phyloP scores from a whole-genome alignment of 1,140 invertebrate species.

The Vollenhovia emeryi region DNA sequence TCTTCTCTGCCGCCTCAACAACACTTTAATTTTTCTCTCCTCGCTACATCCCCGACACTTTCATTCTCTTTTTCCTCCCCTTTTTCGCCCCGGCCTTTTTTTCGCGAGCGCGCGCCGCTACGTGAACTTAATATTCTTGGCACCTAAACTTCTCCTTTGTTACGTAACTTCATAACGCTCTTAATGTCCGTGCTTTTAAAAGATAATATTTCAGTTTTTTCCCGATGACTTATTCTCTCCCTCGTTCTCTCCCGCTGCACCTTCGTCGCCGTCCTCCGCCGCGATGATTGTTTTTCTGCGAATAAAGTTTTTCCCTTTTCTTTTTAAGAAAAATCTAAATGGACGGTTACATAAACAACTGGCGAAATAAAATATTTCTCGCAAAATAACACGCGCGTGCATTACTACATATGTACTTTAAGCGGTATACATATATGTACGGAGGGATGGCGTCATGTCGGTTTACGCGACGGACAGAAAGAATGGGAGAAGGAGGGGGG shows the following conservation, averaged over 20 bases:
- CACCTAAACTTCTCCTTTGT: slow-evolving; percentile 59
- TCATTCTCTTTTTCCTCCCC: slow-evolving; percentile 33
- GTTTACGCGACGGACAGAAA: slow-evolving; percentile 1
- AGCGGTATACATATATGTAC: background rate
- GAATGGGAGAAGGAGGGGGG: background rate
- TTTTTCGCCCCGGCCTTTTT: background rate
- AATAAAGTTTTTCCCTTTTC: slow-evolving; percentile 17
- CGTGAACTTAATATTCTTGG: slow-evolving; percentile 58
- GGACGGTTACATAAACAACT: background rate
- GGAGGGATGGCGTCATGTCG: background rate
- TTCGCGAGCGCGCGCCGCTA: slow-evolving; percentile 28
- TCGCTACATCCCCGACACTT: slow-evolving; percentile 1
- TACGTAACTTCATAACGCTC: slow-evolving; percentile 58
- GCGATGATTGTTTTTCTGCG: background rate
- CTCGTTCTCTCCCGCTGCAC: background rate
- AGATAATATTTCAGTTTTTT: slow-evolving; percentile 59
- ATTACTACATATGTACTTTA: background rate
- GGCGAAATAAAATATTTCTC: background rate
- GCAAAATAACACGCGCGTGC: background rate
- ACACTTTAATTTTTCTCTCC: slow-evolving; percentile 41
- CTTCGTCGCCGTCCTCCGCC: background rate
- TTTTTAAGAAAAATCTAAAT: slow-evolving; percentile 1
- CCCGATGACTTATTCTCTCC: background rate
- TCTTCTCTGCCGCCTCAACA: slow-evolving; percentile 7
- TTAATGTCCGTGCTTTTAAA: slow-evolving; percentile 58